Evolutionary conservation across 2,888 invertebrate genomes (phyloP).

Genomic region (Diadegma fenestrale): DNA sequence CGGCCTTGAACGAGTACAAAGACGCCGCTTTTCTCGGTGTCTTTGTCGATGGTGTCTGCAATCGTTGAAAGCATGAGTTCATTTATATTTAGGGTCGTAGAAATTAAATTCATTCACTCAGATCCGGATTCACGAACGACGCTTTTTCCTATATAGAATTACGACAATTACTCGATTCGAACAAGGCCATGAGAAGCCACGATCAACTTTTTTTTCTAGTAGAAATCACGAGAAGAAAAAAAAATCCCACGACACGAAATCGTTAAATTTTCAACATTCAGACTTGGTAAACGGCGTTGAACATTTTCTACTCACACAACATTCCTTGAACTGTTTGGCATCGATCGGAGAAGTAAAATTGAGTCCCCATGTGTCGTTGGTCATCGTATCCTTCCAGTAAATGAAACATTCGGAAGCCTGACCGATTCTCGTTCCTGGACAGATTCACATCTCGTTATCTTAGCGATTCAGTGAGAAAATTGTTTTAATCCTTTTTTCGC

Average conservation of each 20-base stretch:
- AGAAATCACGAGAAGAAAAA: not conserved
- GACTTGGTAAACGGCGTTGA: not conserved
- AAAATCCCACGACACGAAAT: not conserved
- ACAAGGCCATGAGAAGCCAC: not conserved
- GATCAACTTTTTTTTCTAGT: not conserved
- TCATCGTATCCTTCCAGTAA: slow-evolving; percentile 99
- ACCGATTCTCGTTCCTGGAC: slow-evolving; percentile 95
- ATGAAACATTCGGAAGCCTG: slow-evolving; percentile 99
- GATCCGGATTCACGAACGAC: not conserved
- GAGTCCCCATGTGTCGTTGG: slow-evolving; percentile 98
- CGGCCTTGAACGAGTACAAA: slow-evolving; percentile 96
- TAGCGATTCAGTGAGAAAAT: not conserved
- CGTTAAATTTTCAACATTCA: not conserved
- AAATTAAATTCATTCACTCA: slow-evolving; percentile 25
- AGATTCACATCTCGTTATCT: slow-evolving; percentile 30
- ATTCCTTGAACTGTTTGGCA: slow-evolving; percentile 98
- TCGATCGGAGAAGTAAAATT: slow-evolving; percentile 99
- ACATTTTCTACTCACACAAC: slow-evolving; percentile 92
- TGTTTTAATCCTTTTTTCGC: not conserved
- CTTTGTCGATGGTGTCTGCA: slow-evolving; percentile 98
- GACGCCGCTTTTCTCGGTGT: slow-evolving; percentile 98
- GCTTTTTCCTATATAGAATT: not conserved
- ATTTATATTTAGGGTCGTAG: slow-evolving; percentile 58
- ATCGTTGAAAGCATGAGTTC: slow-evolving; percentile 69
- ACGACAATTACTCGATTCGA: not conserved